Evolutionary conservation across 2,888 invertebrate genomes (phyloP).

Genomic region (Heliconius aoede): DNA sequence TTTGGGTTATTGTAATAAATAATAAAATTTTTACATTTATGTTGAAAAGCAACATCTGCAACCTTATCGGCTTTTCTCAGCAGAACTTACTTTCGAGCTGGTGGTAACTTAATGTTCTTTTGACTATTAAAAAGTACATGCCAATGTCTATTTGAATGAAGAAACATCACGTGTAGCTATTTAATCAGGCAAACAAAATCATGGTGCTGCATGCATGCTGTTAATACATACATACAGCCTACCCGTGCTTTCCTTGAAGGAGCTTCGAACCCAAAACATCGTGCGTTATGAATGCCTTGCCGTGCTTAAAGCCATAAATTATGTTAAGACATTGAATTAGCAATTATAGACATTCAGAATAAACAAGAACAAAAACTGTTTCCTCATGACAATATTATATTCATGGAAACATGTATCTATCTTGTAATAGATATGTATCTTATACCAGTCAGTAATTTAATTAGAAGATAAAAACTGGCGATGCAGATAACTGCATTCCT

Average conservation of each 20-base stretch:
- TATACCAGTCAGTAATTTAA: conserved; percentile 11
- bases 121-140: too few species aligned
- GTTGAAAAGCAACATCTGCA: not conserved
- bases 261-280: not conserved
- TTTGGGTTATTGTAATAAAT: too few species aligned
- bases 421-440: conserved; percentile 6
- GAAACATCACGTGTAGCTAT: too few species aligned
- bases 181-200: too few species aligned
- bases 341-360: not conserved
- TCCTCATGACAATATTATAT: conserved; percentile 21
- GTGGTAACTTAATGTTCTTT: too few species aligned
- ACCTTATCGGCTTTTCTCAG: not conserved
- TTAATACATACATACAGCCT: too few species aligned
- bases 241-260: too few species aligned
- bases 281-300: not conserved
- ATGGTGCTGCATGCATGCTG: too few species aligned
- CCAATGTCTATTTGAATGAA: too few species aligned
- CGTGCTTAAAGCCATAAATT: not conserved
- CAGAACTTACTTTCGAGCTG: too few species aligned
- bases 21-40: not conserved
- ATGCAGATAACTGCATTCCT: conserved; percentile 20
- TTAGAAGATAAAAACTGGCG: conserved; percentile 21
- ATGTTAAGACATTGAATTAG: not conserved
- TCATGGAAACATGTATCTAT: conserved; percentile 12
- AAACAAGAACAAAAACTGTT: conserved; percentile 7